phyloP scores from a whole-genome alignment of 2,113 vertebrate species.

The Seriola dumerili region DNA sequence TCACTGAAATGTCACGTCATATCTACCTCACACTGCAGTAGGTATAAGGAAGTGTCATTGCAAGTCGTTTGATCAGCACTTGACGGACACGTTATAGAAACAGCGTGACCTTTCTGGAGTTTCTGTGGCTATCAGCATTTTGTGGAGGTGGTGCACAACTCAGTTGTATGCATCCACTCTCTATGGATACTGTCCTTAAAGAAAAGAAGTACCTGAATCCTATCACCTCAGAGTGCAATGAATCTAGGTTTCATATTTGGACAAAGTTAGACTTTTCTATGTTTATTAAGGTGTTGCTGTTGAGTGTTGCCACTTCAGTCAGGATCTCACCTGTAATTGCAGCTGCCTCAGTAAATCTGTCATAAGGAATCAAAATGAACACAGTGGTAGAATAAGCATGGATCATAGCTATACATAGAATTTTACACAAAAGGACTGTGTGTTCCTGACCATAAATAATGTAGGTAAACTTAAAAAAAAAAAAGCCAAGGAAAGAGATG shows the following conservation, averaged over 20 bases:
- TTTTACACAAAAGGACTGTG: neutral
- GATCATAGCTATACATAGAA: neutral
- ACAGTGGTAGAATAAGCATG: neutral
- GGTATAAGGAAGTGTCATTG: constrained; percentile 51
- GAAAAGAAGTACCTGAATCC: neutral
- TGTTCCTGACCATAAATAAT: constrained; percentile 11
- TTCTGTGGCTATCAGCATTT: constrained; percentile 66
- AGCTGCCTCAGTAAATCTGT: constrained; percentile 16
- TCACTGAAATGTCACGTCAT: constrained; percentile 60
- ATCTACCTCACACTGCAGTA: constrained; percentile 48
- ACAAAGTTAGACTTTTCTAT: constrained; percentile 14
- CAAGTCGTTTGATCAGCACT: constrained; percentile 49
- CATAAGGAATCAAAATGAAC: constrained; percentile 10
- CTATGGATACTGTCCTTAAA: constrained; percentile 11
- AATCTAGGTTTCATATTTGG: constrained; percentile 17
- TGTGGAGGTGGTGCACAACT: constrained; percentile 22
- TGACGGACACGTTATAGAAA: constrained; percentile 50
- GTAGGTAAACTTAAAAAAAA: neutral
- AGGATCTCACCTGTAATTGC: constrained; percentile 28
- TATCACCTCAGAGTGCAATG: neutral
- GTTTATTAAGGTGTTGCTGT: constrained; percentile 19
- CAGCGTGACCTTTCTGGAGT: constrained; percentile 58
- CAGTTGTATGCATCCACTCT: neutral
- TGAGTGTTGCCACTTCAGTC: constrained; percentile 13
- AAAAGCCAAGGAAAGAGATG: neutral